phyloP scores from a whole-genome alignment of 2,888 invertebrate genomes.

The Tiliacea aurago region DNA sequence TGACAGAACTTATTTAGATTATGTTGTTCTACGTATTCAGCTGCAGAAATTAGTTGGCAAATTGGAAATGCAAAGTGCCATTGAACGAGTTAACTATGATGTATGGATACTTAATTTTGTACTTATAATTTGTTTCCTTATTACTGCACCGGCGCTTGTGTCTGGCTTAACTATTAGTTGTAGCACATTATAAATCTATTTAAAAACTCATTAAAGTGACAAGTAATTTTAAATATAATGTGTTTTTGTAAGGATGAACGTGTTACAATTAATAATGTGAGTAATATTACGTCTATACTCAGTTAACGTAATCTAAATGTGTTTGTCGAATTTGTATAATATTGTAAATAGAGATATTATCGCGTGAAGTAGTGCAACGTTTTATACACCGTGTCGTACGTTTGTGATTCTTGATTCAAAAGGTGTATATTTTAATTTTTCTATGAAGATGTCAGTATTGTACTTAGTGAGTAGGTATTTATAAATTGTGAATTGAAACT shows the following conservation, averaged over 20 bases:
- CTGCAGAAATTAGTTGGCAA: slow-evolving; percentile 58
- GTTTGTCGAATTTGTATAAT: slow-evolving; percentile 76
- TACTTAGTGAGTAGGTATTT: slow-evolving; percentile 80
- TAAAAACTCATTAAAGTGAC: slow-evolving; percentile 42
- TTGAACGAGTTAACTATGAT: slow-evolving; percentile 33
- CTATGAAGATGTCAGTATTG: slow-evolving; percentile 83
- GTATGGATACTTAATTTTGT: slow-evolving; percentile 44
- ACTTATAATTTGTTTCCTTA: slow-evolving; percentile 60
- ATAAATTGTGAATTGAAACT: slow-evolving; percentile 68
- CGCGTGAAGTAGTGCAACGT: slow-evolving; percentile 69
- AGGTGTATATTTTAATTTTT: slow-evolving; percentile 80
- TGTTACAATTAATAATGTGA: slow-evolving; percentile 39
- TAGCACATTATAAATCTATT: slow-evolving; percentile 51
- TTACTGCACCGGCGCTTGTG: slow-evolving; percentile 54
- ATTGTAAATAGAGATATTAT: slow-evolving; percentile 80
- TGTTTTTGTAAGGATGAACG: slow-evolving; percentile 25
- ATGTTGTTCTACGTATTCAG: slow-evolving; percentile 80
- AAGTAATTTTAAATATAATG: slow-evolving; percentile 39
- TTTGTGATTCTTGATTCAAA: slow-evolving; percentile 79
- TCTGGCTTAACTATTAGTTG: slow-evolving; percentile 52
- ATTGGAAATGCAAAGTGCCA: slow-evolving; percentile 51
- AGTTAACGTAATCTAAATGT: slow-evolving; percentile 56
- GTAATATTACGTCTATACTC: slow-evolving; percentile 24
- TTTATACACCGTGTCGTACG: slow-evolving; percentile 76
- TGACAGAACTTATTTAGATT: slow-evolving; percentile 67